Conservation (phyloP, 2,888 invertebrate genomes). For the Caenorhabditis sulstoni region DNA sequence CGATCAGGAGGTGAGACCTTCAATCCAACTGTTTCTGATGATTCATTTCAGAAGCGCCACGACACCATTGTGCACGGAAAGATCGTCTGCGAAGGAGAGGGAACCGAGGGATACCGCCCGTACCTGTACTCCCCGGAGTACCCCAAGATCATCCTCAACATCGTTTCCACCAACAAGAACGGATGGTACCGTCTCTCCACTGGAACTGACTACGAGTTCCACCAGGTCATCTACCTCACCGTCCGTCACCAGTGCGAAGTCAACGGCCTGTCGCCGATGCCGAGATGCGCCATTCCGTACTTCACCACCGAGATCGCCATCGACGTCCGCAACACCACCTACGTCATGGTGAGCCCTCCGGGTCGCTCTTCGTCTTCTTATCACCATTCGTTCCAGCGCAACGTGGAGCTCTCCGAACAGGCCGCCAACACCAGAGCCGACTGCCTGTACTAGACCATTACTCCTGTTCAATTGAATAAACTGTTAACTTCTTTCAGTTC, state of each 20-base stretch:
- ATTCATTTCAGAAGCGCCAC: background rate
- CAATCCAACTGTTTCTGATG: no score
- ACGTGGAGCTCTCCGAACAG: constrained; percentile 31
- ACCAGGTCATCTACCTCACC: background rate
- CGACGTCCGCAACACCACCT: background rate
- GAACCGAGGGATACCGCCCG: constrained; percentile 15
- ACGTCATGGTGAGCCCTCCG: constrained; percentile 23
- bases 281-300: constrained; percentile 24
- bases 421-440: constrained; percentile 9
- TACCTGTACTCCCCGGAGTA: constrained; percentile 14
- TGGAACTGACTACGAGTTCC: constrained; percentile 9
- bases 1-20: no score
- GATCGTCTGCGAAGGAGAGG: constrained; percentile 20
- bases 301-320: constrained; percentile 27
- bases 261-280: constrained; percentile 8
- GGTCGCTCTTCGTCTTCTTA: no score
- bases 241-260: constrained; percentile 35
- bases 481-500: constrained; percentile 25
- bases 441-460: constrained; percentile 31
- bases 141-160: constrained; percentile 19
- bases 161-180: background rate
- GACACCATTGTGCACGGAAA: constrained; percentile 17
- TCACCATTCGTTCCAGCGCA: constrained; percentile 10
- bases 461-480: constrained; percentile 15
- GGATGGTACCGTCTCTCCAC: constrained; percentile 31